Evolutionary conservation across 1,140 invertebrate species (phyloP).

Genomic region (Yoshiicerus persimilis): DNA sequence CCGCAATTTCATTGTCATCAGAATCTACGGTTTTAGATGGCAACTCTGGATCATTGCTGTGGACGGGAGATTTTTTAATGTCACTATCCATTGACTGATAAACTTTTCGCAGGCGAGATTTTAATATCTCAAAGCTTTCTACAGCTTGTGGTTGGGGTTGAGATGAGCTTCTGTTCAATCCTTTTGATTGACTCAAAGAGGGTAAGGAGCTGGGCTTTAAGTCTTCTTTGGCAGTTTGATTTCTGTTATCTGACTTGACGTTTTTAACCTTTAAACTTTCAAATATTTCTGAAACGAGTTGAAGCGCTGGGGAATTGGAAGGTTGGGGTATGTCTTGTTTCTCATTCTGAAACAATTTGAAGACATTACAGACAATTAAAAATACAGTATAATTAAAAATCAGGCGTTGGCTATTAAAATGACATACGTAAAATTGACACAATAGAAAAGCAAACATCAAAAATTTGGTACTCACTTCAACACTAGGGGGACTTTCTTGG

Average conservation of each 20-base stretch:
- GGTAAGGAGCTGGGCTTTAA: background rate
- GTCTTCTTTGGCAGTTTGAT: conserved; percentile 54
- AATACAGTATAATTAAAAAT: no score
- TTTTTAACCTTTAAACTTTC: conserved; percentile 53
- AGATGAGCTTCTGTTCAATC: background rate
- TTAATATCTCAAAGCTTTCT: conserved; percentile 71
- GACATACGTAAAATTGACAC: no score
- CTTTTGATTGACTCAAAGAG: background rate
- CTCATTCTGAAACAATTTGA: background rate
- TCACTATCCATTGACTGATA: conserved; percentile 57
- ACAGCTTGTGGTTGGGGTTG: conserved; percentile 53
- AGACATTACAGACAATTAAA: background rate
- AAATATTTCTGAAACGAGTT: conserved; percentile 71
- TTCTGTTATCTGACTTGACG: conserved; percentile 53
- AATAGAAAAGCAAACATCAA: no score
- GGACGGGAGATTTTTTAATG: conserved; percentile 53
- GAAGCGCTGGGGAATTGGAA: conserved; percentile 67
- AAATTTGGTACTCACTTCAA: conserved; percentile 25
- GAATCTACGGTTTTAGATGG: conserved; percentile 50
- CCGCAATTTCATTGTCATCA: conserved; percentile 51
- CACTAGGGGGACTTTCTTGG: conserved; percentile 33
- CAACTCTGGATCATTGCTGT: conserved; percentile 54
- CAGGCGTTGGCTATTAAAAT: no score
- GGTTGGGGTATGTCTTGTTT: conserved; percentile 39
- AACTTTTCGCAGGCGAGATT: conserved; percentile 79